Evolutionary conservation across 1,140 invertebrate genomes (phyloP).

Genomic region (Oryctes rhinoceros): DNA sequence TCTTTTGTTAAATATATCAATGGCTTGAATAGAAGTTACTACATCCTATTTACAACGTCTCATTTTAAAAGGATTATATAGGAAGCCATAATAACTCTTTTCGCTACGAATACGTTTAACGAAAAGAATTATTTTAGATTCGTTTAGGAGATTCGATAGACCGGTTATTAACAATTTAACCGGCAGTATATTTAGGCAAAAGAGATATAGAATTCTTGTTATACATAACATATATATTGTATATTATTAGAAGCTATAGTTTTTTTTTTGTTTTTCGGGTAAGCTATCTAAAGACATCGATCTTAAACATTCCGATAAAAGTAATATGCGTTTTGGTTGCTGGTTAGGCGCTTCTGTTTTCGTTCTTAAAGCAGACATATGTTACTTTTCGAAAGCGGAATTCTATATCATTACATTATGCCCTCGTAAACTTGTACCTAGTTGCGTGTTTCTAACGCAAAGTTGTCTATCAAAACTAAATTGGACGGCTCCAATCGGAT

Average conservation of each 20-base stretch:
- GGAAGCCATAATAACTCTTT: not conserved
- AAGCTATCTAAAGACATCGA: constrained; percentile 13
- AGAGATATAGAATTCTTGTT: constrained; percentile 30
- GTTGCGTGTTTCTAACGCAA: not conserved
- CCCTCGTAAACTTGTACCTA: not conserved
- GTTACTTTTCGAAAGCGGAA: not conserved
- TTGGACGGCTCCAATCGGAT: constrained; percentile 16
- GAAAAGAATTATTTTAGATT: constrained; percentile 12
- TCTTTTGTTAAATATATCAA: not conserved
- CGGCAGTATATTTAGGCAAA: constrained; percentile 6
- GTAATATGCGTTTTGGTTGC: not conserved
- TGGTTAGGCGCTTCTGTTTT: constrained; percentile 5
- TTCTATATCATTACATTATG: constrained; percentile 24
- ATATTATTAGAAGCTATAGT: not conserved
- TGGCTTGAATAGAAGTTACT: constrained; percentile 17
- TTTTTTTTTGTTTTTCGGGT: not conserved
- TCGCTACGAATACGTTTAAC: not conserved
- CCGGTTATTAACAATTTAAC: not conserved
- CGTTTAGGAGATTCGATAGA: not conserved
- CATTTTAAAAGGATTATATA: constrained; percentile 15
- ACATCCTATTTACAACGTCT: constrained; percentile 21
- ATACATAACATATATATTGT: constrained; percentile 15
- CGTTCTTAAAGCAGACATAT: constrained; percentile 8
- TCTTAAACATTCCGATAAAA: not conserved
- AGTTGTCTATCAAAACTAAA: not conserved